phyloP scores from a whole-genome alignment of 2,797 vertebrate genomes.

The Pipistrellus kuhlii region DNA sequence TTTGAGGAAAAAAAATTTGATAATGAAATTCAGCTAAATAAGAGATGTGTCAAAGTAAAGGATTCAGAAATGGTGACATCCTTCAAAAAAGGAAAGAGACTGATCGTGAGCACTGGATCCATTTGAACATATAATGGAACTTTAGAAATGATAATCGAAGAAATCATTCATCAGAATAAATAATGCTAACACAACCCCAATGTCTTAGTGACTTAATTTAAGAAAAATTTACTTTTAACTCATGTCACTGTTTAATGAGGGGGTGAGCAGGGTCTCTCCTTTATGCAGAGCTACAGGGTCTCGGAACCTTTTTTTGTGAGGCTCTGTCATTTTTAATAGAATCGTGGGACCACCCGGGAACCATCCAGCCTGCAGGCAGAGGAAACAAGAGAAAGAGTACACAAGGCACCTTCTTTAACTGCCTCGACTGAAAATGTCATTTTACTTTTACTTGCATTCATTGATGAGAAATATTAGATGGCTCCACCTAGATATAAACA shows the following conservation, averaged over 20 bases:
- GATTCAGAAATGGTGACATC: not conserved
- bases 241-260: not conserved
- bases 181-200: not conserved
- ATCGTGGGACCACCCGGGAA: not conserved
- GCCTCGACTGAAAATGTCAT: not conserved
- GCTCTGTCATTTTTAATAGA: not conserved
- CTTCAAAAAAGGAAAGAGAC: not conserved
- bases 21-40: constrained; percentile 21
- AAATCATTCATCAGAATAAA: not conserved
- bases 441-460: not conserved
- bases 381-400: not conserved
- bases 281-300: not conserved
- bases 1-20: not conserved
- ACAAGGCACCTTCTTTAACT: not conserved
- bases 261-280: not conserved
- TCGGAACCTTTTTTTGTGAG: not conserved
- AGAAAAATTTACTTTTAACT: constrained; percentile 18
- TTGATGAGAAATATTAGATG: not conserved
- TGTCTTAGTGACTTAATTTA: not conserved
- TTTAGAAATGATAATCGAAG: not conserved
- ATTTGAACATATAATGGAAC: not conserved
- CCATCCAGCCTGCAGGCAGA: not conserved
- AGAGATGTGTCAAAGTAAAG: constrained; percentile 5
- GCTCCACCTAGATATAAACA: not conserved
- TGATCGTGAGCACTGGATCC: not conserved